A percentile compares a stretch with the other conserved stretches of the same genome.
phyloP scores from a whole-genome alignment of 2,797 vertebrate species.

The Cygnus olor region DNA sequence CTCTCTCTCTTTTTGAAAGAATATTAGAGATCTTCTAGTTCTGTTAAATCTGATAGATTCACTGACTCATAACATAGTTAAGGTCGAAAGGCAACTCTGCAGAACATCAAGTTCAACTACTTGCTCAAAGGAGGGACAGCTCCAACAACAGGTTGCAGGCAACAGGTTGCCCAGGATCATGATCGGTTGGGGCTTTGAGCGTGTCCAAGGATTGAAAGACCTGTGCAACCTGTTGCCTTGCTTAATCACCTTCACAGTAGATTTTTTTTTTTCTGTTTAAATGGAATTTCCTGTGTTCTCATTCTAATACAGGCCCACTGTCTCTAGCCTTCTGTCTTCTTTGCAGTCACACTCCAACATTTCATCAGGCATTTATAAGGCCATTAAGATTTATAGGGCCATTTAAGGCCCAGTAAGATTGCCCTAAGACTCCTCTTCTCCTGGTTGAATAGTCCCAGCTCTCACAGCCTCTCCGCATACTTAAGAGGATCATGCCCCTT shows the following conservation, averaged over 20 bases:
- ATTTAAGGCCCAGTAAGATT: not conserved
- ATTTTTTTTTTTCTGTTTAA: not conserved
- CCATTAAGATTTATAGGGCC: too few relatives aligned
- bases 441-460: not conserved
- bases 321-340: not conserved
- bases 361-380: not conserved
- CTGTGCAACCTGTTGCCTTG: not conserved
- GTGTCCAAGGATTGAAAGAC: not conserved
- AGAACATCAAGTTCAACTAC: not conserved
- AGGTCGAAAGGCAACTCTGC: not conserved
- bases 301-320: not conserved
- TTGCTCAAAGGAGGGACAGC: not conserved
- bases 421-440: not conserved
- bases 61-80: not conserved
- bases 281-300: not conserved
- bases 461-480: not conserved
- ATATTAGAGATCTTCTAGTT: not conserved
- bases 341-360: not conserved
- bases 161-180: not conserved
- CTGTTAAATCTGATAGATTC: not conserved
- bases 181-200: not conserved
- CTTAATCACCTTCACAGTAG: not conserved
- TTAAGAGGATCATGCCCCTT: not conserved
- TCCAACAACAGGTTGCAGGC: too few relatives aligned
- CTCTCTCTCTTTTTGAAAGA: not conserved